Percentiles rank a stretch among this genome's conserved stretches.
phyloP scores from a whole-genome alignment of 2,113 vertebrate genomes.

The Crotalus viridis region DNA sequence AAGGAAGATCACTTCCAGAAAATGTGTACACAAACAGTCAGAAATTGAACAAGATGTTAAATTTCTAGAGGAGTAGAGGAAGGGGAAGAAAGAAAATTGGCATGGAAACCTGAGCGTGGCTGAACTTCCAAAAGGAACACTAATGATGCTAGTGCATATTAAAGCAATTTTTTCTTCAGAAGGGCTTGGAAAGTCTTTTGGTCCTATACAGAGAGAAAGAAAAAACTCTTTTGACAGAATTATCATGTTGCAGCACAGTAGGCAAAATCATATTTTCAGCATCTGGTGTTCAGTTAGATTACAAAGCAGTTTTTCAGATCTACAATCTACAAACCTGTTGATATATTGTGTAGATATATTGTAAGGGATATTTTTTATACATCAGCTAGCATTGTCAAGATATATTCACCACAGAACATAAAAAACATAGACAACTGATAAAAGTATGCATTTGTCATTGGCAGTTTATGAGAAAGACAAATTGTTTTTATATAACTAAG shows the following conservation, averaged over 20 bases:
- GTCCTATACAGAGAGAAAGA: neutral
- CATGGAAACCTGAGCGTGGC: neutral
- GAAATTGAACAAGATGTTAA: neutral
- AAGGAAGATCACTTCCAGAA: neutral
- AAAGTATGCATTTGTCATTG: neutral
- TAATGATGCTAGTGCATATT: neutral
- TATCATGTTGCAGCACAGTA: neutral
- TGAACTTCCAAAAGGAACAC: neutral
- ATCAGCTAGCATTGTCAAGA: neutral
- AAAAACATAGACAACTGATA: no score
- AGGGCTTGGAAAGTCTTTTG: neutral
- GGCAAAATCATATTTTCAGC: neutral
- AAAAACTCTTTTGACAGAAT: neutral
- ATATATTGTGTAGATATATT: neutral
- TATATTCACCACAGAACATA: neutral
- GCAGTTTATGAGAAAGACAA: neutral
- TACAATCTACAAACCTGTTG: neutral
- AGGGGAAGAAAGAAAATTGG: neutral
- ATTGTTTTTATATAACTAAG: neutral
- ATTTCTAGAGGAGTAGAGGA: neutral
- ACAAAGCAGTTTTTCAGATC: neutral
- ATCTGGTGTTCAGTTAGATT: neutral
- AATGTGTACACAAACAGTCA: neutral
- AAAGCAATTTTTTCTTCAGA: neutral
- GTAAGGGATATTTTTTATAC: neutral